Conservation (phyloP, 2,888 invertebrate species). For the Aricia artaxerxes region DNA sequence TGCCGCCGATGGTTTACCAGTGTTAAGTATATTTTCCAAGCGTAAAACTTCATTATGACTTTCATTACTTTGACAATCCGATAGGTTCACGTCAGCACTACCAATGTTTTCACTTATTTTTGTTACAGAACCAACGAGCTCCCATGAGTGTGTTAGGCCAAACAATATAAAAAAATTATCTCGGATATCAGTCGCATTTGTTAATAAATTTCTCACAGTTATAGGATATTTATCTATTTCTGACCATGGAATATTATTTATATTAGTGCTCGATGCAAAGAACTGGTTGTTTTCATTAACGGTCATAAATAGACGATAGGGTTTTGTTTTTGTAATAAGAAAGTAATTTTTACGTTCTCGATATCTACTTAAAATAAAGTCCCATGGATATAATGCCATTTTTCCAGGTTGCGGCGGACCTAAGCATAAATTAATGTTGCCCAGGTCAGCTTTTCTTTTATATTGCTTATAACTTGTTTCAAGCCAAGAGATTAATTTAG, state of each 20-base stretch:
- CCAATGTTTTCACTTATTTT: conserved; percentile 49
- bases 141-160: conserved; percentile 68
- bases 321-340: conserved; percentile 56
- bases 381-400: conserved; percentile 61
- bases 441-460: conserved; percentile 52
- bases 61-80: conserved; percentile 15
- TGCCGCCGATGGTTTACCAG: not conserved
- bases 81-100: conserved; percentile 30
- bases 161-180: conserved; percentile 68
- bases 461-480: conserved; percentile 62
- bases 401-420: conserved; percentile 58
- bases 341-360: conserved; percentile 62
- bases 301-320: conserved; percentile 65
- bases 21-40: not conserved
- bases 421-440: conserved; percentile 51
- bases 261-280: conserved; percentile 62
- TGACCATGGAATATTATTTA: conserved; percentile 59
- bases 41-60: not conserved
- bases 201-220: conserved; percentile 64
- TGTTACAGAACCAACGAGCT: conserved; percentile 64
- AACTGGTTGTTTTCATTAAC: conserved; percentile 52
- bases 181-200: conserved; percentile 56
- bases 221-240: conserved; percentile 63
- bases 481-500: conserved; percentile 60
- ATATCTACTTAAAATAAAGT: conserved; percentile 64